These are phyloP conservation scores for Nesometra sesokonis DNA, from an alignment of 35 echinoderm and acorn worm species.

Conservation along the genomic window DNA sequence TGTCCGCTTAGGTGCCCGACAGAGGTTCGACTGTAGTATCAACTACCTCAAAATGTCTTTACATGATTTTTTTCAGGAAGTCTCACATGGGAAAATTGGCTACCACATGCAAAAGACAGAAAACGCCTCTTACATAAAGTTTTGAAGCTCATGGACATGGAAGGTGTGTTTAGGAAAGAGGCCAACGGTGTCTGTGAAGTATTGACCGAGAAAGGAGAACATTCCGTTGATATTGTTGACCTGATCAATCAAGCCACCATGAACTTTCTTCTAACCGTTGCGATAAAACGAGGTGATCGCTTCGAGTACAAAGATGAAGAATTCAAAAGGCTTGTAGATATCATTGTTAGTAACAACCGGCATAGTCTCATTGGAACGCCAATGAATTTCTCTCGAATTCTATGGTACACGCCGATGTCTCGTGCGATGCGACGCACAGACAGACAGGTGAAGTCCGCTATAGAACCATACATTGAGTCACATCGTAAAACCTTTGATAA, in stretches of 20 bases:
- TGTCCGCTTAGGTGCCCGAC: too few relatives aligned
- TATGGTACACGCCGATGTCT: neutral
- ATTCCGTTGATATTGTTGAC: neutral
- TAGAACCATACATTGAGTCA: neutral
- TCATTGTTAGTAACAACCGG: neutral
- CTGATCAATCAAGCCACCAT: neutral
- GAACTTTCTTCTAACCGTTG: neutral
- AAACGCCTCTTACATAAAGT: neutral
- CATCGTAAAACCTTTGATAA: neutral
- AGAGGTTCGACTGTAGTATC: too few relatives aligned
- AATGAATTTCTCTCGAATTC: neutral
- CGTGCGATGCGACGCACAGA: neutral
- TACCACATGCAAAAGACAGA: neutral
- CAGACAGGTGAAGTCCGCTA: neutral
- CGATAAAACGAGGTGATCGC: neutral
- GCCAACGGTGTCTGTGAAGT: neutral
- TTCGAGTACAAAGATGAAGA: neutral
- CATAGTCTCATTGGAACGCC: neutral
- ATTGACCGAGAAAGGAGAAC: neutral
- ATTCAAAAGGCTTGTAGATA: neutral
- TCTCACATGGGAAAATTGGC: neutral
- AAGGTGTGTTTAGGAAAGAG: neutral
- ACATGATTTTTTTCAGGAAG: neutral
- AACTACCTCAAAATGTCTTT: too few relatives aligned
- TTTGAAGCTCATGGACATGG: neutral